phyloP scores from a whole-genome alignment of 2,113 vertebrate species.

The Corydoras maculifer region DNA sequence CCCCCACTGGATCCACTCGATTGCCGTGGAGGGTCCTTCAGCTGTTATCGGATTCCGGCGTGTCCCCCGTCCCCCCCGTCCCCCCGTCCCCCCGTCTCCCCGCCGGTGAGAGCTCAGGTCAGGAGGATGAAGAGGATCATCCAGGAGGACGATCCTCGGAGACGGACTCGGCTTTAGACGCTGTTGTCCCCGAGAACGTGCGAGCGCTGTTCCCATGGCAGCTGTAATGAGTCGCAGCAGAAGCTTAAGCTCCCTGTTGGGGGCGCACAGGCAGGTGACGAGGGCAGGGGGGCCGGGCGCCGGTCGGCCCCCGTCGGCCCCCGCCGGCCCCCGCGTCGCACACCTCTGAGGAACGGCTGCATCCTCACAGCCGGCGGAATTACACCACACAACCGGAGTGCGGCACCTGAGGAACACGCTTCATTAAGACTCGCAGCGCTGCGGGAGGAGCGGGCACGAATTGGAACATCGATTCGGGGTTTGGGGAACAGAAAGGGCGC shows the following conservation, averaged over 20 bases:
- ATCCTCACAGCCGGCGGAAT: too few relatives aligned
- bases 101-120: conserved; percentile 28
- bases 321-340: background rate
- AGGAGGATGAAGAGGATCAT: conserved; percentile 41
- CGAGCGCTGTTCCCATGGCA: conserved; percentile 27
- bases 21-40: background rate
- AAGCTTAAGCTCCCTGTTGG: conserved; percentile 38
- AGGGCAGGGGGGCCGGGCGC: conserved; percentile 24
- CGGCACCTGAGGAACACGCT: conserved; percentile 25
- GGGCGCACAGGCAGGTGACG: conserved; percentile 38
- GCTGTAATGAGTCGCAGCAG: conserved; percentile 48
- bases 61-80: conserved; percentile 9
- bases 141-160: conserved; percentile 33
- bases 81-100: conserved; percentile 16
- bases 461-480: too few relatives aligned
- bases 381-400: conserved; percentile 4
- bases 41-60: conserved; percentile 21
- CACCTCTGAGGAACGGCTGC: conserved; percentile 3
- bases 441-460: too few relatives aligned
- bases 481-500: too few relatives aligned
- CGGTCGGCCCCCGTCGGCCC: background rate
- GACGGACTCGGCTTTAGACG: conserved; percentile 27
- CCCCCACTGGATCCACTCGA: conserved; percentile 1
- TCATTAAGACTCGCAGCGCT: too few relatives aligned
- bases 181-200: conserved; percentile 25